Evolutionary conservation across 2,888 invertebrate genomes (phyloP), one percentile per base, ranked within the genome.

Genomic region (Ischnura elegans): DNA sequence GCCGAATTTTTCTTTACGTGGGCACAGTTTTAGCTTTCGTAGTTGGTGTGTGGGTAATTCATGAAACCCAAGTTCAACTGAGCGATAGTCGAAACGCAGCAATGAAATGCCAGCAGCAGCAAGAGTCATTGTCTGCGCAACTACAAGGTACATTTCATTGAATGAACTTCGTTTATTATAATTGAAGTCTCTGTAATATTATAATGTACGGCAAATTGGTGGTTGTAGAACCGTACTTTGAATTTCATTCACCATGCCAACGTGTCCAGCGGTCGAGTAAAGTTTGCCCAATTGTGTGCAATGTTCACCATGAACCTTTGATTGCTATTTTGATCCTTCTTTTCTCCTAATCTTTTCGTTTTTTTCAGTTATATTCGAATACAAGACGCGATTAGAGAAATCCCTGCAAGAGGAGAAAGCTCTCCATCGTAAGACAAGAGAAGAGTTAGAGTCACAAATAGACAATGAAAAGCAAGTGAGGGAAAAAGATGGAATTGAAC

Each of bases 71-170:
- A 94, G 96, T 96, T 87, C 97, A 97, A 95, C 95, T 97, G 85
- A 97, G 97, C 93, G 97, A 97, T 95, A 96, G 96, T 43, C 96
- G 96, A 95, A 96, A 96, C 94, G 95, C 96, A 84, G 96, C 96
- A 94, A 95, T 96, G 93, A 96, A 96, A 94, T 97, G 97, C 95
- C 96, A 96, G 94, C 97, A 97, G 94, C 97, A 97, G 94, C 97
- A 97, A 94, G 97, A 97, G 94, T 96, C 97, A 90, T 95, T 97
- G 86, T 97, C 97, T 86, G 96, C 97, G 90, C 96, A 97, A 95
- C 95, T 97, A 94, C 97, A 97, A 96, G 97, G 97, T 97, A 96
- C 95, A 94, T 94, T 47, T 29, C 21, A 19, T 45, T 19, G 21
- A 0, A 47, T 84, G 43, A 42, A 5, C 61, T 16, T 36, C 45